Conservation (phyloP, 2,888 invertebrate genomes). For the Pandemis corylana region DNA sequence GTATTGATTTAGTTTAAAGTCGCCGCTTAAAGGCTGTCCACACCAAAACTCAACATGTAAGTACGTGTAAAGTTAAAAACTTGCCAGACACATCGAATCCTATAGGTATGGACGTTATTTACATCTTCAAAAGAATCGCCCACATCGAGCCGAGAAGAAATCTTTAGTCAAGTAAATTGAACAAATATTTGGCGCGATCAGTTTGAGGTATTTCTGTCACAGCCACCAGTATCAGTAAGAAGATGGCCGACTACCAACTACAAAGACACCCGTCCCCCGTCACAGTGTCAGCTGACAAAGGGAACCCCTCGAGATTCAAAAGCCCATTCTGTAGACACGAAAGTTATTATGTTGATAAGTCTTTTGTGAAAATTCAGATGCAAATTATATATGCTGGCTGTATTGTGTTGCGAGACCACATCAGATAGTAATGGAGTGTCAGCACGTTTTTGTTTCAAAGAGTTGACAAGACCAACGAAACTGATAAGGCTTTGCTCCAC, state of each 20-base stretch:
- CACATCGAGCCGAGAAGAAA: neutral
- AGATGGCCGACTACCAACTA: conserved; percentile 21
- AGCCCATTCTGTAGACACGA: conserved; percentile 36
- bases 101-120: neutral
- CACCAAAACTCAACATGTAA: neutral
- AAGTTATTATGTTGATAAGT: conserved; percentile 41
- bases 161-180: neutral
- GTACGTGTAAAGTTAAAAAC: too few relatives aligned
- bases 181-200: conserved; percentile 14
- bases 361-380: conserved; percentile 34
- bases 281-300: conserved; percentile 36
- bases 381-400: conserved; percentile 26
- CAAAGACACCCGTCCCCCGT: conserved; percentile 17
- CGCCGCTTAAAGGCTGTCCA: neutral
- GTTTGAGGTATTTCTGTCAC: conserved; percentile 16
- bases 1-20: neutral
- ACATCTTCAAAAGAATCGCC: neutral
- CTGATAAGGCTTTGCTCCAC: neutral
- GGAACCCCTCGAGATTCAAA: conserved; percentile 31
- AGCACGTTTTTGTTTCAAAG: conserved; percentile 5
- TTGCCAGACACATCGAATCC: neutral
- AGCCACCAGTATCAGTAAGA: conserved; percentile 11
- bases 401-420: conserved; percentile 18
- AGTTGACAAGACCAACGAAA: neutral
- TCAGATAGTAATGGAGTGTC: conserved; percentile 9